Evolutionary conservation across 2,113 vertebrate species (phyloP), one percentile per base, ranked within the genome.

Genomic region (Talpa occidentalis): DNA sequence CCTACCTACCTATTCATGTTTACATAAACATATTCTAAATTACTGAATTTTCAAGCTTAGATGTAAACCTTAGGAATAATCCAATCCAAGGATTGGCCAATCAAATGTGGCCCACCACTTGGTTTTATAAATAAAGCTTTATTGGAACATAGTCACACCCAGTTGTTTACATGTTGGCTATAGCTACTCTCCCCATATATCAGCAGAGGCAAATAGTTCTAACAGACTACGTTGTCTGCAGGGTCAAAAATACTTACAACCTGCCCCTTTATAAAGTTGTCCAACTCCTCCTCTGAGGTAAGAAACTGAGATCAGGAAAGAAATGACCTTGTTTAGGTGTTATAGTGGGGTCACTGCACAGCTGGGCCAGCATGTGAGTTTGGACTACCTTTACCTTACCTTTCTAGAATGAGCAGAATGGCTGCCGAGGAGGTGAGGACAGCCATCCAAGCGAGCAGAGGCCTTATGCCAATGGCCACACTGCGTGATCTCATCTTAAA

Each of bases 101-200:
- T 37, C 60, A 88, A 86, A 89, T 76, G 60, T 37, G 49, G 32
- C 47, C 76, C 16, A 35, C 22, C 19, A 67, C 32, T 35, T 81
- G 11, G 52, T 85, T 88, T 86, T 81, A 47, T 92, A 88, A 88
- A 91, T 93, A 88, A 94, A 94, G 64, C 82, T 95, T 96, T 91
- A 93, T 30, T 96, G 82, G 70, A 84, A 95, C 78, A 66, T 26
- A 74, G 82, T 22, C 74, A 81, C 8, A 60, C 28, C 40, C 42
- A 82, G 42, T 30, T 35, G 40, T 67, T 96, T 26, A 76, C 24
- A 42, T 30, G 22, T 30, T 77, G 40, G 56, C 42, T 62, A 37
- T 16, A 32, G 83, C n/a, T 35, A 40, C 49, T 70, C 60, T 54
- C 52, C 15, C 78, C 26, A 37, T 62, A 60, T 10, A 28, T 24